phyloP scores from a whole-genome alignment of 2,113 vertebrate genomes.

The Psammodynastes pulverulentus region DNA sequence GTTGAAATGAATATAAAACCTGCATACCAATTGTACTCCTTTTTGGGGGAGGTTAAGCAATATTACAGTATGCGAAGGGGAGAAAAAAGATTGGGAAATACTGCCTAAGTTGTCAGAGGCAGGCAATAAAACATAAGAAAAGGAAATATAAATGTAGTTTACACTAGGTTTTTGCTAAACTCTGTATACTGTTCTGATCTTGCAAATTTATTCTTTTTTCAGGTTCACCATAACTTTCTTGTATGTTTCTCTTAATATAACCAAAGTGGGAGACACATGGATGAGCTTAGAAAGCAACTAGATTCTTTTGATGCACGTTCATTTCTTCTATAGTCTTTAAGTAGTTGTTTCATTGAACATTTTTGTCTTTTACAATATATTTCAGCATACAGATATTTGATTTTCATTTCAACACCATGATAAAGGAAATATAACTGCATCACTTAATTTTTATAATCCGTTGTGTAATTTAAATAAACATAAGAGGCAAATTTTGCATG shows the following conservation, averaged over 20 bases:
- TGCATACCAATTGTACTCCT: neutral
- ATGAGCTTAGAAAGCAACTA: neutral
- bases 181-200: neutral
- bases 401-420: neutral
- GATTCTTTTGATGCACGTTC: neutral
- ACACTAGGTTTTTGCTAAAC: neutral
- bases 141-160: neutral
- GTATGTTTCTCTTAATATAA: neutral
- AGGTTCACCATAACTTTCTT: neutral
- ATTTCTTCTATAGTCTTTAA: neutral
- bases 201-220: neutral
- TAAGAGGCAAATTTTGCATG: neutral
- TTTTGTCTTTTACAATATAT: neutral
- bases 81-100: neutral
- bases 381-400: neutral
- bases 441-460: neutral
- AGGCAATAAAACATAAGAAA: neutral
- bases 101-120: neutral
- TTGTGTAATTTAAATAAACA: neutral
- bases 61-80: neutral
- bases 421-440: neutral
- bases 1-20: neutral
- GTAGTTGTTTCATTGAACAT: neutral
- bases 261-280: neutral
- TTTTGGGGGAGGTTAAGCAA: neutral